Percentiles rank a stretch among this genome's conserved stretches.
Conservation (phyloP, 2,888 invertebrate species). For the Diachrysia chrysitis region DNA sequence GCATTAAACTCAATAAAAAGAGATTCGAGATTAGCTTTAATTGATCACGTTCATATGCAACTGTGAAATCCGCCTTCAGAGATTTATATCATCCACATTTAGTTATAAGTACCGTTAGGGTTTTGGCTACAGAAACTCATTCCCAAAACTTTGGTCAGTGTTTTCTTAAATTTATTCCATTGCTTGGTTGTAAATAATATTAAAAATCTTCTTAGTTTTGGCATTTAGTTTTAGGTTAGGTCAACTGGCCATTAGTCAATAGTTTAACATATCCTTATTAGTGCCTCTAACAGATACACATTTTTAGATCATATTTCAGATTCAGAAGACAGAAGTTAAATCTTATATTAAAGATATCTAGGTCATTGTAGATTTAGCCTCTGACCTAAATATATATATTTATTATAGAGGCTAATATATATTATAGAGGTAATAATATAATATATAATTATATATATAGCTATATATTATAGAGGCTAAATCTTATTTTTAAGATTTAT, state of each 20-base stretch:
- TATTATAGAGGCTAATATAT: too few species aligned
- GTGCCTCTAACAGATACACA: too few species aligned
- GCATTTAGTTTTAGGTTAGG: not conserved
- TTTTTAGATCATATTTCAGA: too few species aligned
- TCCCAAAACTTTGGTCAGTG: constrained; percentile 35
- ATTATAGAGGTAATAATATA: too few species aligned
- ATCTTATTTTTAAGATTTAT: too few species aligned
- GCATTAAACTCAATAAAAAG: not conserved
- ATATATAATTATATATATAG: too few species aligned
- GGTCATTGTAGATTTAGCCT: too few species aligned
- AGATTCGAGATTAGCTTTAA: not conserved
- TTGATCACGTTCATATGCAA: not conserved
- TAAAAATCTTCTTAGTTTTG: not conserved
- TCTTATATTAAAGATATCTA: too few species aligned
- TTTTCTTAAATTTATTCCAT: constrained; percentile 41
- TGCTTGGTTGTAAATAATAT: constrained; percentile 31
- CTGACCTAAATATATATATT: too few species aligned
- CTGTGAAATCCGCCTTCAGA: constrained; percentile 22
- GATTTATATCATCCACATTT: constrained; percentile 55
- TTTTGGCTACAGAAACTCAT: constrained; percentile 52
- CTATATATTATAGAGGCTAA: too few species aligned
- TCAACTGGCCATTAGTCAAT: not conserved
- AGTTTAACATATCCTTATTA: not conserved
- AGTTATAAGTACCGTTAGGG: constrained; percentile 46
- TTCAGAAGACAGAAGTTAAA: too few species aligned